Percentiles rank a stretch among this genome's conserved stretches.
These are phyloP conservation scores for Pipa parva DNA, from an alignment of 2,113 vertebrate species.

Conservation along the genomic window DNA sequence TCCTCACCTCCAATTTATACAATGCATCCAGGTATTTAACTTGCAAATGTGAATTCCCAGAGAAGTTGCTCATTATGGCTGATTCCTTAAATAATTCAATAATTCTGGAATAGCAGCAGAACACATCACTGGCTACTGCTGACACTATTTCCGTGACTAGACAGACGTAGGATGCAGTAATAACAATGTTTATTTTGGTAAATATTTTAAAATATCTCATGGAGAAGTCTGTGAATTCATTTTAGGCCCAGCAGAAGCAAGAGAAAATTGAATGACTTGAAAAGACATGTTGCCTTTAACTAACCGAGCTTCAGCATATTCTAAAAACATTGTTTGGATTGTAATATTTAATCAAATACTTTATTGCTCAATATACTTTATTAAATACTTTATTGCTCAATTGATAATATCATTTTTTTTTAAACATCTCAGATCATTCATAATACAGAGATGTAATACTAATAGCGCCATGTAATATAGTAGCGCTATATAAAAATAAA, in stretches of 20 bases:
- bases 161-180: not conserved
- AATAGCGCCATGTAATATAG: no score
- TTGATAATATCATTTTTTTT: no score
- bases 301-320: no score
- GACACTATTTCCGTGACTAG: not conserved
- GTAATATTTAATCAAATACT: no score
- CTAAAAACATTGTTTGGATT: no score
- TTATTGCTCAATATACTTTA: no score
- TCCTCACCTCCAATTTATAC: conserved; percentile 9
- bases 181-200: conserved; percentile 16
- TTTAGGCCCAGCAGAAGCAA: conserved; percentile 11
- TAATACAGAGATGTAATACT: no score
- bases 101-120: not conserved
- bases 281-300: no score
- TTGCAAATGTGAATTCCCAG: conserved; percentile 21
- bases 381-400: no score
- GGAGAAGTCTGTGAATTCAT: conserved; percentile 17
- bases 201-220: conserved; percentile 11
- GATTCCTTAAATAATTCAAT: conserved; percentile 16
- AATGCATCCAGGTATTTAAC: conserved; percentile 16
- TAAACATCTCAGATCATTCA: no score
- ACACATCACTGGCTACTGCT: not conserved
- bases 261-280: no score
- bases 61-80: conserved; percentile 15
- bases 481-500: no score